Base-by-base conservation (phyloP, 2,113 vertebrate genomes). In the Orthonyx spaldingii region DNA sequence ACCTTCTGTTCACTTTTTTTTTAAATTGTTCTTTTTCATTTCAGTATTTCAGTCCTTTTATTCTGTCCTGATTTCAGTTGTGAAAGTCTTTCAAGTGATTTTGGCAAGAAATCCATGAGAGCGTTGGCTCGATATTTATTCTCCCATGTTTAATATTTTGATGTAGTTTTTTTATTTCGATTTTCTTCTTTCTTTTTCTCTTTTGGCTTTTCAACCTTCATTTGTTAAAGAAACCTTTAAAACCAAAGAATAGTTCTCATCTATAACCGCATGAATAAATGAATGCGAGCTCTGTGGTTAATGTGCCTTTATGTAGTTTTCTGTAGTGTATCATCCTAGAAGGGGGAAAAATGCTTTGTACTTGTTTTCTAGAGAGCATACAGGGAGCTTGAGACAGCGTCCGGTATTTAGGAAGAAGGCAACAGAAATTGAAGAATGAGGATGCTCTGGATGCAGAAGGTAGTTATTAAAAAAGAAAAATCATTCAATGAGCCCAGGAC, bases 271-370 rank as follows among this genome's bases (percentile, higher is more conserved):
- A 7, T 52, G 42, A 88, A 80, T 75, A 88, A 77, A 75, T 46
- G 93, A 96, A 79, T 0, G 6, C 72, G 87, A 89, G 53, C 59
- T 90, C 74, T 53, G 86, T 93, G 93, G 95, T 96, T 96, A 93
- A 91, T 87, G 72, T 82, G 24, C 52, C 46, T 94, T 87, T 79
- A 20, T 41, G 55, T 39, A 30, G 28, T 87, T 87, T 61, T 39
- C 28, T 53, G 26, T 16, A 47, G 63, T 50, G 15, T 47, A 79
- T 81, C 41, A 21, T 50, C 3, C 2, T 32, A 26, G 60, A 86
- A 94, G 20, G 10, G 24, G 35, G 7, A 2, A 33, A 61, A 82
- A 37, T 28, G 37, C 14, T 90, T 93, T 74, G 28, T 64, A 7
- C n/a, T 86, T 74, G 14, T 77, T 93, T 93, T 90, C 50, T 66